A percentile compares a stretch with the other conserved stretches of the same genome.
Conservation (phyloP, 2,888 invertebrate species). For the Phortica okadai region DNA sequence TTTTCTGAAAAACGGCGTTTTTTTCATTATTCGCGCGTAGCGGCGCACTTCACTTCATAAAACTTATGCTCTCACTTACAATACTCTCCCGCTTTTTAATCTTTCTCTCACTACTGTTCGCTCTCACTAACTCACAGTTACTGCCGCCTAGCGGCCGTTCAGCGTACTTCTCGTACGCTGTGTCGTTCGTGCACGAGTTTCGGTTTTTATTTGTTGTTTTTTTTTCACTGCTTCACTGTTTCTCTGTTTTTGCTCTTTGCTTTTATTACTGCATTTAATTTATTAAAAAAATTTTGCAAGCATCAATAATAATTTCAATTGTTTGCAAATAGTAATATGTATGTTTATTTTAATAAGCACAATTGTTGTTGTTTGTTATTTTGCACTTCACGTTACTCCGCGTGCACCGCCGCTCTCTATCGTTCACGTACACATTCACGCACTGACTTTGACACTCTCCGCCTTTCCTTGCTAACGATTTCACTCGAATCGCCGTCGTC, state of each 20-base stretch:
- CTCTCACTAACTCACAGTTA: slow-evolving; percentile 9
- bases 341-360: too few relatives aligned
- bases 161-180: slow-evolving; percentile 24
- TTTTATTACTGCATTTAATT: slow-evolving; percentile 3
- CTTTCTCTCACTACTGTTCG: not conserved
- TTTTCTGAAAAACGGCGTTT: slow-evolving; percentile 21
- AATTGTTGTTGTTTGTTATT: too few relatives aligned
- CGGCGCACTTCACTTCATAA: slow-evolving; percentile 9
- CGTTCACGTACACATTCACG: not conserved
- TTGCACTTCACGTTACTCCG: too few relatives aligned
- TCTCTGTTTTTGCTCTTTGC: not conserved
- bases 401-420: not conserved
- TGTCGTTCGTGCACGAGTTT: slow-evolving; percentile 8
- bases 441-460: not conserved
- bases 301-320: not conserved
- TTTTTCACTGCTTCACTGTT: slow-evolving; percentile 6
- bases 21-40: slow-evolving; percentile 40
- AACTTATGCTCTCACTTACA: not conserved
- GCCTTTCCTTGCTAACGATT: slow-evolving; percentile 5
- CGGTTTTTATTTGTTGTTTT: slow-evolving; percentile 10
- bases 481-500: slow-evolving; percentile 1
- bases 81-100: not conserved
- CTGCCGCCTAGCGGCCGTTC: slow-evolving; percentile 29
- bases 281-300: not conserved
- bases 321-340: not conserved